Conservation (phyloP, 2,113 vertebrate species). For the Corapipo altera region DNA sequence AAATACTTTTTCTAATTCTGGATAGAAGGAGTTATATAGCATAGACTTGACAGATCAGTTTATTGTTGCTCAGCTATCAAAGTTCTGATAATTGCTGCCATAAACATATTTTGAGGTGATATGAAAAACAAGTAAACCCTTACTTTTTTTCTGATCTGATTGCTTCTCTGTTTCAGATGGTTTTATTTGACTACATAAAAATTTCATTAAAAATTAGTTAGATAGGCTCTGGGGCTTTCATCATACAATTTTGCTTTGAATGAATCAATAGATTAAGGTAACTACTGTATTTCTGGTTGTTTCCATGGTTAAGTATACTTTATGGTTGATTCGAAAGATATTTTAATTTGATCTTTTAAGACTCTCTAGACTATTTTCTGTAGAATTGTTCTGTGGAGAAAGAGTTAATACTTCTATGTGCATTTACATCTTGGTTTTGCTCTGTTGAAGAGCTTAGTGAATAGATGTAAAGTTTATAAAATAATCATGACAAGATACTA, state of each 20-base stretch:
- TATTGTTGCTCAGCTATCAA: neutral
- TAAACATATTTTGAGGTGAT: neutral
- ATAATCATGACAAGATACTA: neutral
- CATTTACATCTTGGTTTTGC: neutral
- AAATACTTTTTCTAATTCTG: neutral
- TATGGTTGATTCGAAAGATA: neutral
- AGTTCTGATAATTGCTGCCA: neutral
- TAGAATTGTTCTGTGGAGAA: neutral
- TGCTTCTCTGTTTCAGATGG: neutral
- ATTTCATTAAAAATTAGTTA: neutral
- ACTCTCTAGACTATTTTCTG: neutral
- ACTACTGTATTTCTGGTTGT: neutral
- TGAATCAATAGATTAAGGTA: neutral
- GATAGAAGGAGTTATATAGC: neutral
- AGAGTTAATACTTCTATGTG: neutral
- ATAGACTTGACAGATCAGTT: neutral
- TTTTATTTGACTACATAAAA: neutral
- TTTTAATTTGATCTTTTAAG: neutral
- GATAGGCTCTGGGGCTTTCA: neutral
- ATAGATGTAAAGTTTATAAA: conserved; percentile 16
- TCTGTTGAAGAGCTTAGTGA: neutral
- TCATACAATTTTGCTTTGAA: neutral
- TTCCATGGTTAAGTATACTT: neutral
- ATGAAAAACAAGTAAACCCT: neutral
- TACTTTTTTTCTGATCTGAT: neutral